These are phyloP conservation scores for Zaprionus vittiger DNA, from an alignment of 1,140 invertebrate species.

Conservation along the genomic window DNA sequence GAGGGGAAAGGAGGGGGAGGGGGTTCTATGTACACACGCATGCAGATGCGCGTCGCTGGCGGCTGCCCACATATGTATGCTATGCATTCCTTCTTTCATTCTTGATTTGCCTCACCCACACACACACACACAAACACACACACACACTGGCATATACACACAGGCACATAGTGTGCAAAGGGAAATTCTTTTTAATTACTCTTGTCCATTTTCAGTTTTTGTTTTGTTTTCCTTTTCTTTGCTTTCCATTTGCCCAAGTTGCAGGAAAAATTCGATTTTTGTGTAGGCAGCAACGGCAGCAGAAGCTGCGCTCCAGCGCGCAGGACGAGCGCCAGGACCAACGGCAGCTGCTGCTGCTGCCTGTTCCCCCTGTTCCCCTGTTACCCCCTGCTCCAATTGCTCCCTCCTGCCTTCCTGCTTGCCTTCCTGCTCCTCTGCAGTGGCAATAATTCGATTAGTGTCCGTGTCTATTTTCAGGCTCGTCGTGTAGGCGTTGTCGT, in stretches of 20 bases:
- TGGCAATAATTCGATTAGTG: conserved; percentile 83
- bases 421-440: conserved; percentile 62
- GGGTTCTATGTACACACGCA: conserved; percentile 28
- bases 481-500: conserved; percentile 50
- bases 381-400: background rate
- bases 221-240: conserved; percentile 10
- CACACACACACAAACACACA: conserved; percentile 27
- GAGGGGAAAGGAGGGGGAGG: background rate
- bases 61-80: conserved; percentile 54
- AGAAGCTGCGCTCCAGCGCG: conserved; percentile 38
- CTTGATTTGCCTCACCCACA: conserved; percentile 17
- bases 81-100: conserved; percentile 47
- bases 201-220: conserved; percentile 29
- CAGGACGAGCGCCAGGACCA: conserved; percentile 37
- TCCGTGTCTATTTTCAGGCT: conserved; percentile 79
- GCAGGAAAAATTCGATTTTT: conserved; percentile 53
- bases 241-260: conserved; percentile 21
- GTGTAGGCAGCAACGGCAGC: conserved; percentile 38
- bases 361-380: too few relatives aligned
- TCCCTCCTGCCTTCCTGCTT: background rate
- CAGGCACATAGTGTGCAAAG: conserved; percentile 23
- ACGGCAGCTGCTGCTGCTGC: background rate
- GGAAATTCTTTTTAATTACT: conserved; percentile 74
- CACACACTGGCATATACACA: conserved; percentile 8
- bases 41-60: conserved; percentile 41